phyloP scores from a whole-genome alignment of 2,797 vertebrate species.

The Pangasius sanitwongsei region DNA sequence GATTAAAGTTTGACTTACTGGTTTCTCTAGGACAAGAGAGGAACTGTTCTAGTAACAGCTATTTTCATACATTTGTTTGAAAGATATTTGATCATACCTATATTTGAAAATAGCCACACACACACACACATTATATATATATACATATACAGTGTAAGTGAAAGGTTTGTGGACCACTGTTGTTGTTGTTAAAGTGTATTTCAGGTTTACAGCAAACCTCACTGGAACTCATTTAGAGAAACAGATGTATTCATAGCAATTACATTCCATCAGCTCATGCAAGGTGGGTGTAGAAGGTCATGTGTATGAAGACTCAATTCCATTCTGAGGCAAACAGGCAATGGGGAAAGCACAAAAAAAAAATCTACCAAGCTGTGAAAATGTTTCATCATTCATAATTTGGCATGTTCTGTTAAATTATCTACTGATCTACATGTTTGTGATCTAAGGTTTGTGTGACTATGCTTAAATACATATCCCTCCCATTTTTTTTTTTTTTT shows the following conservation, averaged over 20 bases:
- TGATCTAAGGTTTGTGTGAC: slow-evolving; percentile 63
- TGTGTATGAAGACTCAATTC: slow-evolving; percentile 30
- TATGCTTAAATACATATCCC: slow-evolving; percentile 68
- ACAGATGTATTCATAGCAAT: slow-evolving; percentile 70
- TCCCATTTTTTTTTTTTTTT: slow-evolving; percentile 54
- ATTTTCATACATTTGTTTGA: slow-evolving; percentile 11
- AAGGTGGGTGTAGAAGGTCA: slow-evolving; percentile 60
- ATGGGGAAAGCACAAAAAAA: slow-evolving; percentile 43
- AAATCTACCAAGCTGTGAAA: slow-evolving; percentile 26
- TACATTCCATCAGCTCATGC: slow-evolving; percentile 64
- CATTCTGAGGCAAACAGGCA: slow-evolving; percentile 28
- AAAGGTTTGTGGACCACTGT: slow-evolving; percentile 13
- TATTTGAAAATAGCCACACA: not conserved
- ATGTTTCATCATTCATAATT: slow-evolving; percentile 35
- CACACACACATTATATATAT: too few relatives aligned
- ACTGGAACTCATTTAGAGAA: slow-evolving; percentile 62
- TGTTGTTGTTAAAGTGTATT: slow-evolving; percentile 70
- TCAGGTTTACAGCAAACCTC: slow-evolving; percentile 69
- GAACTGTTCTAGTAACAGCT: slow-evolving; percentile 9
- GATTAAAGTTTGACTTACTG: not conserved
- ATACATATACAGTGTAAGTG: not conserved
- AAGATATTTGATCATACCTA: slow-evolving; percentile 31
- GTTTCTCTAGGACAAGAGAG: not conserved
- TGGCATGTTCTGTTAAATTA: slow-evolving; percentile 55
- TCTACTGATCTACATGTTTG: slow-evolving; percentile 70